phyloP scores from a whole-genome alignment of 2,888 invertebrate species.

The Lasioglossum lativentre region DNA sequence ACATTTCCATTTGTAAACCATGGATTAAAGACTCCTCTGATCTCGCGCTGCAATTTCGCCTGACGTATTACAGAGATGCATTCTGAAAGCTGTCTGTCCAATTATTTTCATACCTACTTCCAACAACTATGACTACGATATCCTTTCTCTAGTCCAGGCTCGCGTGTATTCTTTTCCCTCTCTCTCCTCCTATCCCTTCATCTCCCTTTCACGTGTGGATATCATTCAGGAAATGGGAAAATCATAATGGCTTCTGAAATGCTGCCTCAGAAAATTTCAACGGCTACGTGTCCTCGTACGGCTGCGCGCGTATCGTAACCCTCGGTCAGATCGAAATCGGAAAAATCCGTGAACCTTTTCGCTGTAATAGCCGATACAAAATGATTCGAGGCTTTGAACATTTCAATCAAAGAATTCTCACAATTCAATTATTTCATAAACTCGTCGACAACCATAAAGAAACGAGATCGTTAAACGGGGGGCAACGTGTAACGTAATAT shows the following conservation, averaged over 20 bases:
- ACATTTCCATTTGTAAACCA: background rate
- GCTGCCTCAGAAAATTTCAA: constrained; percentile 59
- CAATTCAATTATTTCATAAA: background rate
- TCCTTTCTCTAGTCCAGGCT: constrained; percentile 10
- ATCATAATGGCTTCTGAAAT: constrained; percentile 62
- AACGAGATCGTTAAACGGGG: background rate
- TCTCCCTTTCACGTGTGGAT: constrained; percentile 50
- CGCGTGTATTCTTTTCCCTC: constrained; percentile 22
- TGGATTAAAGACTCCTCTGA: constrained; percentile 4
- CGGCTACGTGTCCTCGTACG: constrained; percentile 23
- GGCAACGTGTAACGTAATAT: background rate
- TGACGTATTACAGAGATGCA: constrained; percentile 40
- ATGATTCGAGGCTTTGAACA: background rate
- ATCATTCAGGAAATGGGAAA: constrained; percentile 63
- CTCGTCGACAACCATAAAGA: background rate
- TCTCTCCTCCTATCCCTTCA: background rate
- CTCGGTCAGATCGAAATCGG: background rate
- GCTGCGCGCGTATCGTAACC: background rate
- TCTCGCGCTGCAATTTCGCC: constrained; percentile 4
- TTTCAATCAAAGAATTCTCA: background rate
- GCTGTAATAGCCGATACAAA: background rate
- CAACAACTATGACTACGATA: constrained; percentile 30
- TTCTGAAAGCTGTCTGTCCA: constrained; percentile 40
- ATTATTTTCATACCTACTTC: constrained; percentile 66
- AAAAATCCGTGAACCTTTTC: background rate